Evolutionary conservation across 1,140 invertebrate species (phyloP), one percentile per base, ranked within the genome.

Genomic region (Meteorus sp.): DNA sequence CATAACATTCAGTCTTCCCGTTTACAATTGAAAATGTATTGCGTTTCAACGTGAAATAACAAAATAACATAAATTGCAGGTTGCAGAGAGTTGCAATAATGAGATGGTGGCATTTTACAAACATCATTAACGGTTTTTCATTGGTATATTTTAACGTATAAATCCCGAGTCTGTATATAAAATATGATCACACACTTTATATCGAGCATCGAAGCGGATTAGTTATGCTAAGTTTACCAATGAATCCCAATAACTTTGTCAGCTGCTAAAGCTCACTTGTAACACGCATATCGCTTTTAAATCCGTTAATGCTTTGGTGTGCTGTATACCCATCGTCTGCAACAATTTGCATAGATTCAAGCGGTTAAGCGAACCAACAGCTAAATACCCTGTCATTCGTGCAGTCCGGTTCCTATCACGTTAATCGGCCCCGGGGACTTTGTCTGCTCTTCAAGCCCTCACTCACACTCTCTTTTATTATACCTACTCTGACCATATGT

Each of bases 231-330:
- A 67, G 66, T 68, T 67, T 62, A 64, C 61, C 70, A 63, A 67
- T 68, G 65, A 68, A 72, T 72, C 63, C 65, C 68, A 70, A 70
- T 70, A 63, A 60, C 50, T 35, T 61, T 63, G 54, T 53, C 51
- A 55, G 53, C 22, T 47, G 56, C 58, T 60, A 62, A 65, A 66
- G 53, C 61, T 53, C 51, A 33, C 29, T 13, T 31, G 37, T 62
- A 61, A 52, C 53, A 65, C 69, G 68, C 74, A 74, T 74, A 77
- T 77, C 67, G 72, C 73, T 76, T 77, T 77, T 74, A 75, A 76
- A 77, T 76, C 75, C 74, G 68, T 76, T 77, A 75, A 77, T 73
- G 67, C 71, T 61, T 64, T 60, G 66, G 69, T n/a, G n/a, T n/a
- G n/a, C n/a, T n/a, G n/a, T n/a, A n/a, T n/a, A n/a, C n/a, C 53